Conservation (phyloP, 2,113 vertebrate genomes). For the Tupaia chinensis region DNA sequence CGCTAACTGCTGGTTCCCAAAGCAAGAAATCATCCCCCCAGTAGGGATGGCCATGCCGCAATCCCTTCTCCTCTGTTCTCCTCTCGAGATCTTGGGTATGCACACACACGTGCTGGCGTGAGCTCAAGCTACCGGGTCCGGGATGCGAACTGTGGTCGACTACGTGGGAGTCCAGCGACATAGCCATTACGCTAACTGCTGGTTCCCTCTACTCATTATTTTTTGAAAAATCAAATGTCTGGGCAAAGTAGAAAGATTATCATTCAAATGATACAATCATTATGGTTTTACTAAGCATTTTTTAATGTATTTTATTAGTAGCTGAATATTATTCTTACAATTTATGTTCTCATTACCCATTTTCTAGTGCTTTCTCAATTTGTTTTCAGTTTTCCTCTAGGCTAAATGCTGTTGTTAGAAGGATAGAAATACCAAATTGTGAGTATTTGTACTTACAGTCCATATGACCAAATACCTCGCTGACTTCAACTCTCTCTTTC, state of each 20-base stretch:
- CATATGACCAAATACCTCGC: not conserved
- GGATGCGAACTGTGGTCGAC: no score
- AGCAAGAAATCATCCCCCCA: no score
- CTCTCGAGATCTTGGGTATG: no score
- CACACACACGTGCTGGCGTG: no score
- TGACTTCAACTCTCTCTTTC: no score
- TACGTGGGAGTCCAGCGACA: no score
- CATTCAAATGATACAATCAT: not conserved
- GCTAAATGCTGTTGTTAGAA: not conserved
- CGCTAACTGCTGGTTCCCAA: no score
- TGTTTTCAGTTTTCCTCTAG: not conserved
- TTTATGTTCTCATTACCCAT: not conserved
- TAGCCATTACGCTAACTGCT: no score
- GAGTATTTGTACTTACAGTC: not conserved
- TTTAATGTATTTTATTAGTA: not conserved
- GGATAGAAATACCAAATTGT: not conserved
- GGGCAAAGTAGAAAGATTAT: not conserved
- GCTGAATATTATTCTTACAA: not conserved
- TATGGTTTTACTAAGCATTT: not conserved
- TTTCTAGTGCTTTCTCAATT: not conserved
- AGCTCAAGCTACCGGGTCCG: no score
- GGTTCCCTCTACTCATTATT: not conserved
- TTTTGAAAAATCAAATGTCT: not conserved
- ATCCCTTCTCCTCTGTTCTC: no score
- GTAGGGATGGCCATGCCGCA: no score